A percentile compares a stretch with the other conserved stretches of the same genome.
These are phyloP conservation scores for Zaprionus lachaisei DNA, from an alignment of 1,140 invertebrate species.

Conservation along the genomic window DNA sequence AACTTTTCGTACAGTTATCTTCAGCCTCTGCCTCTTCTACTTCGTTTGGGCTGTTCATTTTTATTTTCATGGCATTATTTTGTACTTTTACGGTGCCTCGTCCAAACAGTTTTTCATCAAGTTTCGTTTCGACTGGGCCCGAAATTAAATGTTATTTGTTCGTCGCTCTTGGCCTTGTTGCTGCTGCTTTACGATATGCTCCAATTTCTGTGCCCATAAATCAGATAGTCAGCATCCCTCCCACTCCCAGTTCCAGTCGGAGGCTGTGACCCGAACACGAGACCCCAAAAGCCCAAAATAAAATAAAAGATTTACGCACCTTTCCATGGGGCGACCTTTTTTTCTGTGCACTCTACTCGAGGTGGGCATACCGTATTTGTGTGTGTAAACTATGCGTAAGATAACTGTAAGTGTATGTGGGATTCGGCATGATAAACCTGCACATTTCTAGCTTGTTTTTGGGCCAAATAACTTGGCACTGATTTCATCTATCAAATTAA, in stretches of 20 bases:
- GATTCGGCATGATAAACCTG: background rate
- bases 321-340: constrained; percentile 53
- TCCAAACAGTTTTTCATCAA: constrained; percentile 73
- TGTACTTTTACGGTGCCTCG: constrained; percentile 45
- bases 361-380: background rate
- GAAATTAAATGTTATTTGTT: constrained; percentile 82
- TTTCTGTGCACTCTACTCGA: background rate
- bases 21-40: background rate
- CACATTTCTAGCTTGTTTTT: constrained; percentile 8
- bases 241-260: background rate
- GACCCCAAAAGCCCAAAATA: constrained; percentile 4
- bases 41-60: constrained; percentile 54
- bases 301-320: constrained; percentile 67
- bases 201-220: constrained; percentile 69
- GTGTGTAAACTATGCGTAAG: background rate
- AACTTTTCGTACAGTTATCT: constrained; percentile 40
- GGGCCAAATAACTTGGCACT: constrained; percentile 61
- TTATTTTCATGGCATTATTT: constrained; percentile 73
- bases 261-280: background rate
- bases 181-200: constrained; percentile 64
- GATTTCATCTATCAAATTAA: constrained; percentile 82
- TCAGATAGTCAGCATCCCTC: constrained; percentile 43
- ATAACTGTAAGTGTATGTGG: background rate
- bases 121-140: constrained; percentile 44
- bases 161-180: constrained; percentile 38